These are phyloP conservation scores for Sphaeramia orbicularis DNA, from an alignment of 2,797 vertebrate genomes.

Conservation along the genomic window DNA sequence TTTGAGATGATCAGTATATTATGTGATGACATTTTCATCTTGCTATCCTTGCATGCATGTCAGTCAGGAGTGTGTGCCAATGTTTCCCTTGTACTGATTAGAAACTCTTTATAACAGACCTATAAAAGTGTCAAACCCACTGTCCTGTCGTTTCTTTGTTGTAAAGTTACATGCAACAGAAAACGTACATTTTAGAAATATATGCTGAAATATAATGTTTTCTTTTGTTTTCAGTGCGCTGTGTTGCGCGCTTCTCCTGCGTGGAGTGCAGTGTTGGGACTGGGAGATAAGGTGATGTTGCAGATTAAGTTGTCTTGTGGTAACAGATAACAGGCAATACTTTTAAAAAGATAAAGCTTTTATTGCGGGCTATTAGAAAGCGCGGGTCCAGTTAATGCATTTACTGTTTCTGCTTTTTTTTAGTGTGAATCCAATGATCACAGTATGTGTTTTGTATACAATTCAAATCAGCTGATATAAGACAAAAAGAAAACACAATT, in stretches of 20 bases:
- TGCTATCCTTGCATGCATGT: background rate
- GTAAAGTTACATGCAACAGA: background rate
- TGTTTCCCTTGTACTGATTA: background rate
- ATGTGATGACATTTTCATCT: constrained; percentile 6
- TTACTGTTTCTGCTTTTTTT: background rate
- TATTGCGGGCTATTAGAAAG: constrained; percentile 39
- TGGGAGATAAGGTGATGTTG: constrained; percentile 63
- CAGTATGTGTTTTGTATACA: constrained; percentile 14
- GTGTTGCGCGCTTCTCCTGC: background rate
- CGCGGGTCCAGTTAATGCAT: constrained; percentile 3
- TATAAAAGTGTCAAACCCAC: background rate
- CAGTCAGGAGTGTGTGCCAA: background rate
- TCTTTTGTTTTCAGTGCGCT: background rate
- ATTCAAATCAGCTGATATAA: background rate
- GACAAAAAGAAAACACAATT: background rate
- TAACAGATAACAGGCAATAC: constrained; percentile 53
- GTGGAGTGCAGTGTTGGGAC: constrained; percentile 21
- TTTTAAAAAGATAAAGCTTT: constrained; percentile 54
- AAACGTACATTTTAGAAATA: background rate
- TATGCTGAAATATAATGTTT: background rate
- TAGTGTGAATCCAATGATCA: background rate
- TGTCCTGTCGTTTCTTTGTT: background rate
- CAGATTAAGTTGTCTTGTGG: constrained; percentile 37
- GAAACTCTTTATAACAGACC: background rate
- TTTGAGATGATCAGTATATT: constrained; percentile 35